Conservation (phyloP, 30 jellyfish, hydroid and myxozoan genomes). For the Aurelia coerulea region DNA sequence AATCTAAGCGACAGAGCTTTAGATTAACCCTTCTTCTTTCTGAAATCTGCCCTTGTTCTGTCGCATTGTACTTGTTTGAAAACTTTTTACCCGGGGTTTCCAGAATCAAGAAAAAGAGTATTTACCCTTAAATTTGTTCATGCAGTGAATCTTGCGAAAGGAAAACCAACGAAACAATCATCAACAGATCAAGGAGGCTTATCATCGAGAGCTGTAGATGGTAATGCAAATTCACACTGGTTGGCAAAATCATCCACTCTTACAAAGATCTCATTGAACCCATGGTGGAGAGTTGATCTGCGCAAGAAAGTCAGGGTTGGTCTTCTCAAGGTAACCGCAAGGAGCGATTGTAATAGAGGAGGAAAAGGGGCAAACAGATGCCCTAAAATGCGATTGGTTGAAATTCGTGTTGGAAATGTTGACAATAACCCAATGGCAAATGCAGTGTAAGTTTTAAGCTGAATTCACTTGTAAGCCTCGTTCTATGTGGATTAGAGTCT, state of each 20-base stretch:
- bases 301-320: neutral
- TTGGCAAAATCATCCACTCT: slow-evolving; percentile 14
- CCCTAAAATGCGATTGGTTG: neutral
- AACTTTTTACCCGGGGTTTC: too few species aligned
- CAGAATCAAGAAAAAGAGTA: too few species aligned
- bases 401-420: slow-evolving; percentile 53
- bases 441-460: slow-evolving; percentile 29
- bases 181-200: slow-evolving; percentile 19
- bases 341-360: slow-evolving; percentile 9
- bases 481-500: too few species aligned
- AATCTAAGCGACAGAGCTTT: too few species aligned
- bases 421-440: slow-evolving; percentile 41
- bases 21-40: too few species aligned
- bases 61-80: too few species aligned
- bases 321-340: slow-evolving; percentile 3
- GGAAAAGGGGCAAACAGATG: neutral
- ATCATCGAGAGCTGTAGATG: slow-evolving; percentile 57
- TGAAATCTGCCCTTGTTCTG: too few species aligned
- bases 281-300: slow-evolving; percentile 66
- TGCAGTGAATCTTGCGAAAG: slow-evolving; percentile 45
- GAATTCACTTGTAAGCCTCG: neutral
- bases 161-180: slow-evolving; percentile 54
- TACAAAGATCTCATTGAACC: neutral
- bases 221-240: slow-evolving; percentile 41
- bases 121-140: neutral